These are phyloP conservation scores for Loris lydekkerianus DNA, from an alignment of 2,797 vertebrate genomes.

Conservation along the genomic window DNA sequence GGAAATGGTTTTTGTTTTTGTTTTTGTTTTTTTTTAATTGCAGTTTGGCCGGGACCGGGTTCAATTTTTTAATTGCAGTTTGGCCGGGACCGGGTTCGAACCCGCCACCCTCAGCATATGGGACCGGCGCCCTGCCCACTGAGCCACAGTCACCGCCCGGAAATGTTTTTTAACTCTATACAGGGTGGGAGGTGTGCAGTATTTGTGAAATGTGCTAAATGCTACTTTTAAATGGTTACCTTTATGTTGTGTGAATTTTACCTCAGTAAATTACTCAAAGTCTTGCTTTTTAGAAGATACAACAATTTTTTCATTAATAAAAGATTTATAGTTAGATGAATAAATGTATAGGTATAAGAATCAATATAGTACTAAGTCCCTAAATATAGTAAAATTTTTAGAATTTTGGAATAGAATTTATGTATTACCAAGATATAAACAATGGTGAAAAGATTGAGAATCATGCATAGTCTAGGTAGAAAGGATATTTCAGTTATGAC, in stretches of 20 bases:
- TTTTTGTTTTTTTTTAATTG: too few relatives aligned
- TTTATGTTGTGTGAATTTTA: conserved; percentile 7
- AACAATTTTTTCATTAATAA: conserved; percentile 59
- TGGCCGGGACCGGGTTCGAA: too few relatives aligned
- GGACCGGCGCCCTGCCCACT: too few relatives aligned
- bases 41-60: too few relatives aligned
- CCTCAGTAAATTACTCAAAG: conserved; percentile 25
- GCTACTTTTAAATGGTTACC: not conserved
- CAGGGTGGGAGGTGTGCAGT: not conserved
- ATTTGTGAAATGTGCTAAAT: conserved; percentile 28
- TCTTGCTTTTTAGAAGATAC: conserved; percentile 36
- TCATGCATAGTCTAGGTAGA: not conserved
- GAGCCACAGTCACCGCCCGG: too few relatives aligned
- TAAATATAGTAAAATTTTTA: conserved; percentile 32
- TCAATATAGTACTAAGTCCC: not conserved
- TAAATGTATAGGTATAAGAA: not conserved
- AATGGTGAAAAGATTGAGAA: not conserved
- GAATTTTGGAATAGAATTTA: not conserved
- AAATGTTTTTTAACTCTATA: not conserved
- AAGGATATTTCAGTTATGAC: not conserved
- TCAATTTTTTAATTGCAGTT: too few relatives aligned
- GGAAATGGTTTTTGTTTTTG: not conserved
- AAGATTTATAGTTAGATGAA: not conserved
- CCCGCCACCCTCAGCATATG: too few relatives aligned
- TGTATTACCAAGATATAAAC: not conserved